Conservation (phyloP, 2,113 vertebrate genomes). For the Lamprologus sp. region DNA sequence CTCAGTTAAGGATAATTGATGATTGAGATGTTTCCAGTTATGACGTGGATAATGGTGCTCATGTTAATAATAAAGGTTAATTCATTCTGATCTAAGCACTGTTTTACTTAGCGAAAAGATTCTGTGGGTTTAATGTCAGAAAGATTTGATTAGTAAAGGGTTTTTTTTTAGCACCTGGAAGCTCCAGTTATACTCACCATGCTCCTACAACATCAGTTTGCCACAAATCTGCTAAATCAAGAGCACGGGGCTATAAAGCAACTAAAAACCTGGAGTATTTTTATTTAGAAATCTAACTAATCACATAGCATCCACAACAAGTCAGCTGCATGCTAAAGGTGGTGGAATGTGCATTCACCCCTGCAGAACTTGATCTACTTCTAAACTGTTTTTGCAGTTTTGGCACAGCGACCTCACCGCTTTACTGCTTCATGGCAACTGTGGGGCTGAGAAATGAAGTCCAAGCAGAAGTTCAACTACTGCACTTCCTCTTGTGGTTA, state of each 20-base stretch:
- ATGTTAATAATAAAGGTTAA: background rate
- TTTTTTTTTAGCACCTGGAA: rapidly evolving
- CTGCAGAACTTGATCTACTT: background rate
- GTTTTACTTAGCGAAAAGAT: background rate
- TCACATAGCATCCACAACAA: background rate
- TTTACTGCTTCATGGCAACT: background rate
- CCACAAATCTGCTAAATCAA: background rate
- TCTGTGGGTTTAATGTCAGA: background rate
- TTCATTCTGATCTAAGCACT: background rate
- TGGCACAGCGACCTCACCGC: rapidly evolving
- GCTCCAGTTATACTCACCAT: background rate
- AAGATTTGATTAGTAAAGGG: background rate
- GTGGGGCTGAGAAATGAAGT: background rate
- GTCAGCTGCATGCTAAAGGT: background rate
- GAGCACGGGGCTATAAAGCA: background rate
- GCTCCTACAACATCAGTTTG: background rate
- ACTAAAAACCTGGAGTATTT: background rate
- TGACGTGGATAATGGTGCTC: background rate
- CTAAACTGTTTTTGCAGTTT: background rate
- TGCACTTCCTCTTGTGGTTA: background rate
- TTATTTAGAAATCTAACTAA: background rate
- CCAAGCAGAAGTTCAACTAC: background rate
- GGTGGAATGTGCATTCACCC: background rate
- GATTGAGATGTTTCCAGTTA: background rate
- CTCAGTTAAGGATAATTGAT: background rate